Evolutionary conservation across 2,888 invertebrate species (phyloP).

Genomic region (Cepaea hortensis): DNA sequence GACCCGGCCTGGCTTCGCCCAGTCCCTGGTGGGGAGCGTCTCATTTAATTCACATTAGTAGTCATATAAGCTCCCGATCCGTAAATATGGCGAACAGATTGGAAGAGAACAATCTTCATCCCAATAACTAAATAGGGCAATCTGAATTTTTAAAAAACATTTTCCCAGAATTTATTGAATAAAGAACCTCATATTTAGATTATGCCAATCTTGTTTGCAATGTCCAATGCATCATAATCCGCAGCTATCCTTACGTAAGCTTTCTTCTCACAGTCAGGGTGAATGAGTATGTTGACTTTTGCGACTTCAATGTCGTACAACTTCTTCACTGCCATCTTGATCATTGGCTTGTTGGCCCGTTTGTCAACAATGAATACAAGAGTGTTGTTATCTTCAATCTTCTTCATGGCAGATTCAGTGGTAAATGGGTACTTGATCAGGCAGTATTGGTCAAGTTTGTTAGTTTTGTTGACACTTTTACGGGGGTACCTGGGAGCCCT

Average conservation of each 20-base stretch:
- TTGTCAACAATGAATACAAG: constrained; percentile 98
- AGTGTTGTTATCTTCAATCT: constrained; percentile 99
- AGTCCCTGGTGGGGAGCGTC: too few species aligned
- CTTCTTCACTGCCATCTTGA: constrained; percentile 96
- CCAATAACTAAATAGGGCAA: too few species aligned
- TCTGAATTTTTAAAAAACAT: too few species aligned
- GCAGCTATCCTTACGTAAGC: constrained; percentile 97
- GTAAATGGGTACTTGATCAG: constrained; percentile 98
- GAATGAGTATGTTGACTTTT: constrained; percentile 97
- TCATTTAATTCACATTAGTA: too few species aligned
- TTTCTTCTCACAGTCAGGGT: constrained; percentile 99
- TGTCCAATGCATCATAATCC: constrained; percentile 99
- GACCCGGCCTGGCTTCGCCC: too few species aligned
- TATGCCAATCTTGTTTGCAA: constrained; percentile 88
- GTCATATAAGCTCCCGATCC: too few species aligned
- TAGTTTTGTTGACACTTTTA: constrained; percentile 89
- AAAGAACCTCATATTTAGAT: neutral
- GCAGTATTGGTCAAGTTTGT: constrained; percentile 92
- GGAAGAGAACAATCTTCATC: too few species aligned
- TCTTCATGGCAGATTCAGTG: constrained; percentile 99
- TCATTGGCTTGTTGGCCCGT: constrained; percentile 96
- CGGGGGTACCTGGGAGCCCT: constrained; percentile 94
- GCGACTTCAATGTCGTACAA: constrained; percentile 98
- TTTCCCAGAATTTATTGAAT: too few species aligned
- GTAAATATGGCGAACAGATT: too few species aligned